A percentile compares a stretch with the other conserved stretches of the same genome.
These are phyloP conservation scores for Pyrochroa serraticornis DNA, from an alignment of 2,888 invertebrate species.

Conservation along the genomic window DNA sequence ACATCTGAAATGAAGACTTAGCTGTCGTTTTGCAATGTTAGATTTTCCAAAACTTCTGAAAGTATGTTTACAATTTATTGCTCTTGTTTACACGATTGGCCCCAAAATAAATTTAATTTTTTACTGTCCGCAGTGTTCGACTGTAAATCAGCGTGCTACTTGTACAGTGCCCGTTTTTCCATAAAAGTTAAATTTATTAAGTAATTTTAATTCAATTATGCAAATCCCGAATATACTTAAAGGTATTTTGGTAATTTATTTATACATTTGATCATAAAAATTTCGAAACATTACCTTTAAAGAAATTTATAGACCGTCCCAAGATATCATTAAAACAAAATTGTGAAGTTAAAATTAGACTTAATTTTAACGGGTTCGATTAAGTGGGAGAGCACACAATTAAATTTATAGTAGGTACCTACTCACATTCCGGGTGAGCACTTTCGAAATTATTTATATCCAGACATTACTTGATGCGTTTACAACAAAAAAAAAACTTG, in stretches of 20 bases:
- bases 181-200: slow-evolving; percentile 15
- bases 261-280: slow-evolving; percentile 14
- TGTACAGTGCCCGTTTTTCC: background rate
- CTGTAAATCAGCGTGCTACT: too few species aligned
- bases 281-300: slow-evolving; percentile 17
- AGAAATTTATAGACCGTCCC: slow-evolving; percentile 22
- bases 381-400: slow-evolving; percentile 39
- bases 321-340: slow-evolving; percentile 28
- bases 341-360: slow-evolving; percentile 39
- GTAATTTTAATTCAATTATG: slow-evolving; percentile 17
- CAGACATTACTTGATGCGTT: slow-evolving; percentile 43
- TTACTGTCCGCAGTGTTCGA: too few species aligned
- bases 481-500: slow-evolving; percentile 43
- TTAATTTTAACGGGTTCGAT: slow-evolving; percentile 40
- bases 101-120: too few species aligned
- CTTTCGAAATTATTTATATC: slow-evolving; percentile 48
- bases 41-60: too few species aligned
- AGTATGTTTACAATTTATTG: too few species aligned
- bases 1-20: too few species aligned
- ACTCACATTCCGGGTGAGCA: slow-evolving; percentile 42
- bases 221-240: slow-evolving; percentile 9
- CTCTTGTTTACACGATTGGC: too few species aligned
- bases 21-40: too few species aligned
- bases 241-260: slow-evolving; percentile 1
- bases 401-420: slow-evolving; percentile 43